Evolutionary conservation across 2,888 invertebrate species (phyloP).

Genomic region (Acrocera orbiculus): DNA sequence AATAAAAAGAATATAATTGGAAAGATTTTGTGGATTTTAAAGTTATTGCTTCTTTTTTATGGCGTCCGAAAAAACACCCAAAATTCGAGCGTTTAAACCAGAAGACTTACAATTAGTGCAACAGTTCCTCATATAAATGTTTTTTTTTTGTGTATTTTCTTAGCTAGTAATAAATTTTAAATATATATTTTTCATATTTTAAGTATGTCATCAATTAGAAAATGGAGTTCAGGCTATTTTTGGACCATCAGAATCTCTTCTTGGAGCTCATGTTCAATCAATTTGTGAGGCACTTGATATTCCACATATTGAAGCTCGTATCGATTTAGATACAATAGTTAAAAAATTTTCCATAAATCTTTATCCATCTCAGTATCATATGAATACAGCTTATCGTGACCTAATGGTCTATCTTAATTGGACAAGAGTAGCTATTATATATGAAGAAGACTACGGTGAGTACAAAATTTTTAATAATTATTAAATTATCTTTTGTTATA

Average conservation of each 20-base stretch:
- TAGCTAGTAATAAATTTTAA: too few species aligned
- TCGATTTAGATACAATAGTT: conserved; percentile 39
- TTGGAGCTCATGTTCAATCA: conserved; percentile 71
- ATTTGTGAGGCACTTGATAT: conserved; percentile 77
- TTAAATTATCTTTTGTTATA: neutral
- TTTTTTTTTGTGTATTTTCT: too few species aligned
- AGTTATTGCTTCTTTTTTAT: too few species aligned
- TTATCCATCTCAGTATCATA: conserved; percentile 64
- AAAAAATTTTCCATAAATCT: conserved; percentile 70
- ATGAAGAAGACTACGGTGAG: conserved; percentile 81
- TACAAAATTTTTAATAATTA: conserved; percentile 5
- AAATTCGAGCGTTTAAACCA: too few species aligned
- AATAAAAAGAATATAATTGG: too few species aligned
- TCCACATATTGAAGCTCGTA: conserved; percentile 69
- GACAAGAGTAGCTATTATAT: conserved; percentile 84
- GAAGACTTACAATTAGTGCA: too few species aligned
- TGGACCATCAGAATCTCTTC: conserved; percentile 67
- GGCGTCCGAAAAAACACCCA: too few species aligned
- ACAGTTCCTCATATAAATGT: too few species aligned
- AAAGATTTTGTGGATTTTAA: too few species aligned
- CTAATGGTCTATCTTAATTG: conserved; percentile 77
- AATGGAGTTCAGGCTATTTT: conserved; percentile 75
- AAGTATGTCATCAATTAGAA: conserved; percentile 41
- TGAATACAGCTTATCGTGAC: conserved; percentile 71
- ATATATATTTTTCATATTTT: too few species aligned